Evolutionary conservation across 2,797 vertebrate genomes (phyloP).

Genomic region (Pipistrellus pygmaeus): DNA sequence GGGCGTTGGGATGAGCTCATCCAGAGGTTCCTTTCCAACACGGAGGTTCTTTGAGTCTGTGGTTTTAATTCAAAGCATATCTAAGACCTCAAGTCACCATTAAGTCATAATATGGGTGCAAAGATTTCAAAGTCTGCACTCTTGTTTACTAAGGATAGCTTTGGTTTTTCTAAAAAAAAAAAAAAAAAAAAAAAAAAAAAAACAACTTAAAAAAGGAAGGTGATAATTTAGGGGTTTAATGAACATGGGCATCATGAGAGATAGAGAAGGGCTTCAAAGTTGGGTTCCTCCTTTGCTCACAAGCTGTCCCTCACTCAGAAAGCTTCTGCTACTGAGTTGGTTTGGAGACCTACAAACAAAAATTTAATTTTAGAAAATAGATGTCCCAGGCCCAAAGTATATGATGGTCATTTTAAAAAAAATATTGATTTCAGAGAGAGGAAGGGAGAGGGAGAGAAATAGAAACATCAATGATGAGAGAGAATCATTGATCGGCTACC

Average conservation of each 20-base stretch:
- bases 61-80: slow-evolving; percentile 74
- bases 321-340: background rate
- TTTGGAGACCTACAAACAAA: background rate
- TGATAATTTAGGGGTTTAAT: background rate
- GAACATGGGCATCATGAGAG: rapidly evolving
- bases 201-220: background rate
- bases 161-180: background rate
- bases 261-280: background rate
- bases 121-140: background rate
- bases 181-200: background rate
- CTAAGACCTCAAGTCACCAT: slow-evolving; percentile 38
- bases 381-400: background rate
- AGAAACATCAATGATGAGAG: background rate
- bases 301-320: background rate
- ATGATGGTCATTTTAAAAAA: background rate
- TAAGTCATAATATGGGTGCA: slow-evolving; percentile 58
- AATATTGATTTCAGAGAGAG: background rate
- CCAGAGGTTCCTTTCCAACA: background rate
- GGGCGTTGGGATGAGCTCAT: slow-evolving; percentile 27
- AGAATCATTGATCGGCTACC: background rate
- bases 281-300: background rate
- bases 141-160: background rate
- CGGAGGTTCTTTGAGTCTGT: slow-evolving; percentile 34
- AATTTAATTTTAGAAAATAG: background rate
- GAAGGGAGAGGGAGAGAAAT: background rate